These are phyloP conservation scores for Percopsis omiscomaycus DNA, from an alignment of 2,797 vertebrate genomes.

Conservation along the genomic window DNA sequence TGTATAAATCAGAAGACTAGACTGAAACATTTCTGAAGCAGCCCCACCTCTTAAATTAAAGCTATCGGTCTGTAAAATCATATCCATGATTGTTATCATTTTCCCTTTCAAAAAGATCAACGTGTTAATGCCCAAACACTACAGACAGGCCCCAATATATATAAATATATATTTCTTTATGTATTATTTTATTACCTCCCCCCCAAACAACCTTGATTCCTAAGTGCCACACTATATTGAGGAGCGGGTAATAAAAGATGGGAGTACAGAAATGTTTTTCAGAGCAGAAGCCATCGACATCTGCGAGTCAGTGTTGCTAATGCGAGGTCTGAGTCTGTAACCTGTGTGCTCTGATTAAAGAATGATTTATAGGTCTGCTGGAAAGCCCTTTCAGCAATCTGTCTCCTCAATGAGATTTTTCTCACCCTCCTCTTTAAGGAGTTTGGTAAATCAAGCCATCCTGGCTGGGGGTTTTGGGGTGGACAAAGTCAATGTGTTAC, in stretches of 20 bases:
- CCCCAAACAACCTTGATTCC: neutral
- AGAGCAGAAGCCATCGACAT: slow-evolving; percentile 62
- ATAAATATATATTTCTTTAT: neutral
- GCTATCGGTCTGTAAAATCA: neutral
- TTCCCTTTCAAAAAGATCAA: neutral
- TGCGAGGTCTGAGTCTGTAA: slow-evolving; percentile 70
- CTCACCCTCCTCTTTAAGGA: slow-evolving; percentile 55
- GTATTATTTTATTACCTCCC: neutral
- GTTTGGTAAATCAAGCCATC: slow-evolving; percentile 83
- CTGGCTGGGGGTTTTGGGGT: slow-evolving; percentile 70
- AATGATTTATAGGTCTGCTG: slow-evolving; percentile 82
- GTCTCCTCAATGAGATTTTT: slow-evolving; percentile 82
- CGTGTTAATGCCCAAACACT: slow-evolving; percentile 20
- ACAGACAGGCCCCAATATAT: slow-evolving; percentile 1
- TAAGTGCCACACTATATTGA: slow-evolving; percentile 24
- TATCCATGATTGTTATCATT: neutral
- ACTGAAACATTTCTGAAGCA: no score
- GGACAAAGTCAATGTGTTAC: slow-evolving; percentile 39
- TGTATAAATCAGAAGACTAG: no score
- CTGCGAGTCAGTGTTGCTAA: slow-evolving; percentile 73
- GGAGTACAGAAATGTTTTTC: slow-evolving; percentile 41
- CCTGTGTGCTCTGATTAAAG: slow-evolving; percentile 81
- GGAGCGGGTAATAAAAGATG: slow-evolving; percentile 25
- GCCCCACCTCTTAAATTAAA: no score
- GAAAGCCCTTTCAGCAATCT: slow-evolving; percentile 81